Evolutionary conservation across 1,140 invertebrate species (phyloP), one percentile per base, ranked within the genome.

Genomic region (Colletes gigas): DNA sequence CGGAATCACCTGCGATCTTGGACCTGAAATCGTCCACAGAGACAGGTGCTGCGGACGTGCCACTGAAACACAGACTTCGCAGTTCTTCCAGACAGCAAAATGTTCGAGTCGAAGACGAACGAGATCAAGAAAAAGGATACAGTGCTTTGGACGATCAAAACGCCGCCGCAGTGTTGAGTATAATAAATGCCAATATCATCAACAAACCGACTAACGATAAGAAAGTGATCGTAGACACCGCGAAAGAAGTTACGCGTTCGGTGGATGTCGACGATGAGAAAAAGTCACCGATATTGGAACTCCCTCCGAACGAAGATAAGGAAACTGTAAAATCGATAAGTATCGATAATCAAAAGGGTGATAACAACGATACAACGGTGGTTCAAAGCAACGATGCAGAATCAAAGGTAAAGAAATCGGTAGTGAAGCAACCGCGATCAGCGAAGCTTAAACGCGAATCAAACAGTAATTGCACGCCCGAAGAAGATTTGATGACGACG

Each of bases 91-190:
- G 83, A 68, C 85, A 90, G 71, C 88, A 90, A 72, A 88, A 81
- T 73, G 80, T 60, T 44, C 78, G 71, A 75, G 69, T 70, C 7
- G 86, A 90, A 15, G 86, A 88, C 12, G 90, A 89, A 30, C 82
- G 41, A 21, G 78, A 78, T 9, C 41, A 71, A 65, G 78, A 87
- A 41, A 87, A 83, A 67, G 84, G 88, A 17, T 72, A 85, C 19
- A 88, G 5, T 55, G 78, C 72, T 7, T 78, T 93, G 15, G 88
- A 92, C 12, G 89, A 93, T 87, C 90, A 92, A 50, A 93, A 93
- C 67, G 89, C 88, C 14, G 92, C 90, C n/a, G 92, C 92, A 4
- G 84, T 93, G 10, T 74, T 91, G 50, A 90, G 91, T 60, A 93
- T 93, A 65, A 92, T 93, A 73, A 92, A 92, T 0, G 92, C 90